phyloP scores from a whole-genome alignment of 1,140 invertebrate species.

The Drosophila aff. region DNA sequence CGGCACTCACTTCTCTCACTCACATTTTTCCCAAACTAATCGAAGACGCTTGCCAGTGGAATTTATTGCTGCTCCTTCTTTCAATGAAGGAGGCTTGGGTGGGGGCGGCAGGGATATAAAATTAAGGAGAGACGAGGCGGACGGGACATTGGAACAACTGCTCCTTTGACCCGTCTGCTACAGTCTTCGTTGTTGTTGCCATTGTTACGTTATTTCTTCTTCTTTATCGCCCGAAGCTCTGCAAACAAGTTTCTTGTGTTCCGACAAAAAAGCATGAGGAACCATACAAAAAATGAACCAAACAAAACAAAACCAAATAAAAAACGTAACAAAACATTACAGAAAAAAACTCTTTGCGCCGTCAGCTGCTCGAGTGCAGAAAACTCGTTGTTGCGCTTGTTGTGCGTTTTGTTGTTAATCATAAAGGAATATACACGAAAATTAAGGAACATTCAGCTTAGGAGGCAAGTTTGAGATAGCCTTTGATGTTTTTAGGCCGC shows the following conservation, averaged over 20 bases:
- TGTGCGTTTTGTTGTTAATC: conserved; percentile 68
- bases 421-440: conserved; percentile 45
- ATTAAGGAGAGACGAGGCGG: conserved; percentile 1
- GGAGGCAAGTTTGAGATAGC: conserved; percentile 9
- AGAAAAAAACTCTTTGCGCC: conserved; percentile 36
- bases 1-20: conserved; percentile 27
- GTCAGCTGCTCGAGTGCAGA: conserved; percentile 73
- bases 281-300: conserved; percentile 20
- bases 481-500: conserved; percentile 64
- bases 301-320: conserved; percentile 24
- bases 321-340: conserved; percentile 39
- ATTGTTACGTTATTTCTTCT: conserved; percentile 64
- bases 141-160: conserved; percentile 25
- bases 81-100: neutral
- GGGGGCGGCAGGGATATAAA: conserved; percentile 2
- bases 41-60: conserved; percentile 65
- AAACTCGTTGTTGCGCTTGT: conserved; percentile 75
- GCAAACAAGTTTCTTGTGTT: conserved; percentile 80
- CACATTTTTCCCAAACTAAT: conserved; percentile 60
- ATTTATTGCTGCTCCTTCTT: conserved; percentile 65
- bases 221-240: conserved; percentile 61
- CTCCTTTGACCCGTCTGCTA: conserved; percentile 76
- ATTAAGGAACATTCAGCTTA: conserved; percentile 31
- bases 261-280: conserved; percentile 28
- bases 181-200: conserved; percentile 45